A percentile compares a stretch with the other conserved stretches of the same genome.
Conservation (phyloP, 1,140 invertebrate species). For the Drosophila mayri region DNA sequence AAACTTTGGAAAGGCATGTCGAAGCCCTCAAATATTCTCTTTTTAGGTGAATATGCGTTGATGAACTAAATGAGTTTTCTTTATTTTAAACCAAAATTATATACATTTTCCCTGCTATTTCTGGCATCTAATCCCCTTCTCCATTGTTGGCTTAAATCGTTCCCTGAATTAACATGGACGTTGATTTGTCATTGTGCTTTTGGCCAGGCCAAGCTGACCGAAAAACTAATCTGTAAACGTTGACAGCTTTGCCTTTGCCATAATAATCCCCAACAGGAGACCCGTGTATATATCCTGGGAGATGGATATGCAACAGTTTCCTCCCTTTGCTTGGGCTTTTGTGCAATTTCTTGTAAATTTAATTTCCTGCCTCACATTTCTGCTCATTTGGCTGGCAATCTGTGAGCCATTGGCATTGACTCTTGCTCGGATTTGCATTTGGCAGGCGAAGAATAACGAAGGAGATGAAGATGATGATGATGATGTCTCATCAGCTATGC, state of each 20-base stretch:
- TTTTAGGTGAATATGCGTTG: conserved; percentile 1
- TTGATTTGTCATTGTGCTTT: conserved; percentile 22
- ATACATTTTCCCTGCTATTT: not conserved
- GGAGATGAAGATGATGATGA: conserved; percentile 22
- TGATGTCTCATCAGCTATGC: conserved; percentile 56
- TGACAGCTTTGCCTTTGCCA: conserved; percentile 33
- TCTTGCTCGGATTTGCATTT: conserved; percentile 49
- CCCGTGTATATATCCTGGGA: conserved; percentile 7
- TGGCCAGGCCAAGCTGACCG: conserved; percentile 6
- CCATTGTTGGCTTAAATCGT: conserved; percentile 16
- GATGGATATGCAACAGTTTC: conserved; percentile 61
- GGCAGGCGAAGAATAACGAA: conserved; percentile 24
- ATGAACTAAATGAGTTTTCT: not conserved
- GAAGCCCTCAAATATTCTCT: conserved; percentile 23
- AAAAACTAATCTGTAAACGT: conserved; percentile 43
- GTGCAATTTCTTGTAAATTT: conserved; percentile 76
- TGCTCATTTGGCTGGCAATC: conserved; percentile 43
- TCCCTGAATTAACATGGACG: conserved; percentile 12
- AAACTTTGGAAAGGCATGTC: not conserved
- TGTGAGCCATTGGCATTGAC: conserved; percentile 49
- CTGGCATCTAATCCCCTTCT: not conserved
- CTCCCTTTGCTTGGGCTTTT: conserved; percentile 20
- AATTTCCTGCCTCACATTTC: conserved; percentile 73
- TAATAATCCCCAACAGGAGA: conserved; percentile 43
- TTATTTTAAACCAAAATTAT: conserved; percentile 2